Percentiles rank a stretch among this genome's conserved stretches.
phyloP scores from a whole-genome alignment of 2,797 vertebrate species.

The Centropyge bicolor region DNA sequence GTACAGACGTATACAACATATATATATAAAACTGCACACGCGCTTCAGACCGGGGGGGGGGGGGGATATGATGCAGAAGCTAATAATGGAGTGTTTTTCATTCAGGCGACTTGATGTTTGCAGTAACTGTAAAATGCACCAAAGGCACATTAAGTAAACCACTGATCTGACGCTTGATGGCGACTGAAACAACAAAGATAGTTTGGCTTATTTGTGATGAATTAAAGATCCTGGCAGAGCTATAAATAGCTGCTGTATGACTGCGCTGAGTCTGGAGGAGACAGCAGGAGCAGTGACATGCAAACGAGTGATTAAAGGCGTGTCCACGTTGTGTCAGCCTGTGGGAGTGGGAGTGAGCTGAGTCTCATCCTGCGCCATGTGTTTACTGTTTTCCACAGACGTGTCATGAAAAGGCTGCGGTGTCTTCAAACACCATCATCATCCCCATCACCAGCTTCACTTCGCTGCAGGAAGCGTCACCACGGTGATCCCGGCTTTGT shows the following conservation, averaged over 20 bases:
- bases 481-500: constrained; percentile 13
- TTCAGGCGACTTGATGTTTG: background rate
- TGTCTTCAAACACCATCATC: background rate
- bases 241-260: too few relatives aligned
- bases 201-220: background rate
- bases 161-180: background rate
- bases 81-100: background rate
- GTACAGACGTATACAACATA: too few relatives aligned
- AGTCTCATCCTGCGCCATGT: too few relatives aligned
- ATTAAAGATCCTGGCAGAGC: background rate
- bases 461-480: background rate
- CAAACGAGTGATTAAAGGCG: background rate
- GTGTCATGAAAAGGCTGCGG: background rate
- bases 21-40: too few relatives aligned
- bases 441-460: background rate
- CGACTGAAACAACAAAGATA: background rate
- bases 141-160: background rate
- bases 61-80: too few relatives aligned
- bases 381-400: background rate
- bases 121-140: too few relatives aligned
- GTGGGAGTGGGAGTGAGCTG: too few relatives aligned
- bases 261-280: too few relatives aligned
- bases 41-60: too few relatives aligned
- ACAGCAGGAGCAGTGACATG: background rate
- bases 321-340: too few relatives aligned